Base-by-base conservation (phyloP, 2,797 vertebrate genomes). In the Poeciliopsis infans region DNA sequence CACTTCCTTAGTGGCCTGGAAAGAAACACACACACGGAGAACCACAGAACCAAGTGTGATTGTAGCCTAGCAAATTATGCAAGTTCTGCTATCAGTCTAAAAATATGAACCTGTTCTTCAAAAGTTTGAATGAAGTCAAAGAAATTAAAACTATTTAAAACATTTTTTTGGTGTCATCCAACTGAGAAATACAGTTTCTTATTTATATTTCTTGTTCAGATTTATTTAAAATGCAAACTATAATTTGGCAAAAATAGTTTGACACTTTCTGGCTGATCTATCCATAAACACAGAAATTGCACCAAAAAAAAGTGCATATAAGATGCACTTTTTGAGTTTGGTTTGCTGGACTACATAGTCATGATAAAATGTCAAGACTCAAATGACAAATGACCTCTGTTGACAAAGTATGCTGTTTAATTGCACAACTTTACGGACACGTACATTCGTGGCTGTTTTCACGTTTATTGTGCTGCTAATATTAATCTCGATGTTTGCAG, bases 1-100 rank as follows among this genome's bases (percentile, higher is more conserved):
- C 95, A 99, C 98, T 95, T 99, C 98, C 94, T 98, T 99, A 93
- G 98, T 99, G 93, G 98, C 98, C 98, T 99, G 95, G 73, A 95
- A 43, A 94, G 78, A 95, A 12, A 55, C 33, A 61, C 20, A 41
- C 36, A 66, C 16, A 72, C 41, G 2, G 51, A 53, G 23, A 53
- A 59, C 53, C 25, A 72, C 43, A 55, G 55, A 57, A 51, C 43
- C 68, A 57, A 74, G 82, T 46, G 51, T 39, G 76, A 78, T 80
- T 76, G 70, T 23, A 73, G 57, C 69, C 25, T 18, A 72, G 80
- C 75, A 2, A 75, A 76, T 57, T 73, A 72, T 36, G 47, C 7
- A 18, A 81, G 74, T 7, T 20, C 2, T 74, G 64, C 5, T 47
- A 77, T 25, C 69, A 15, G 61, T 46, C 59, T 76, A n/a, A 78